Evolutionary conservation across 2,888 invertebrate genomes (phyloP).

Genomic region (Nymphalis urticae): DNA sequence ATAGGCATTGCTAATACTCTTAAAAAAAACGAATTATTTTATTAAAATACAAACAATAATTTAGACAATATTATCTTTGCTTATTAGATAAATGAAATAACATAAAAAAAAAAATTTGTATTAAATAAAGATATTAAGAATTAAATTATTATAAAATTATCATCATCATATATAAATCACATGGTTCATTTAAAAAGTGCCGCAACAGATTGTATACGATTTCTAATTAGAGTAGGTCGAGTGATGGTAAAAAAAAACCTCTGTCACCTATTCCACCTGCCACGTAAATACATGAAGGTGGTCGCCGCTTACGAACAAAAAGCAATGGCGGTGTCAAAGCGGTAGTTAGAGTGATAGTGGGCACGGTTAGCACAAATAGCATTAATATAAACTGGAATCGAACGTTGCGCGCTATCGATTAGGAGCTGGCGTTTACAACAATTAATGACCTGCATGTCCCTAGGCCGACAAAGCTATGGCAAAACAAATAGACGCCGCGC

Average conservation of each 20-base stretch:
- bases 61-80: too few species aligned
- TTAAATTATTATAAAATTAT: too few species aligned
- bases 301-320: conserved; percentile 32
- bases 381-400: conserved; percentile 82
- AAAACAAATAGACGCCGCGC: conserved; percentile 80
- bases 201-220: too few species aligned
- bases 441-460: conserved; percentile 82
- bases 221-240: too few species aligned
- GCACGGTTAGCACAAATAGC: conserved; percentile 74
- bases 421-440: conserved; percentile 79
- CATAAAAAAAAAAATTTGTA: too few species aligned
- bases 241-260: conserved; percentile 1
- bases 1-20: too few species aligned
- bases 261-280: conserved; percentile 4
- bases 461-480: conserved; percentile 80
- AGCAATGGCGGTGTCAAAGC: conserved; percentile 40
- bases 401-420: conserved; percentile 80
- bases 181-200: too few species aligned
- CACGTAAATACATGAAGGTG: conserved; percentile 27
- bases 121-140: too few species aligned
- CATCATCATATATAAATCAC: too few species aligned
- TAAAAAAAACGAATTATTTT: too few species aligned
- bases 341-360: conserved; percentile 45
- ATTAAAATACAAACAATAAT: too few species aligned
- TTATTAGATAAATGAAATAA: too few species aligned